Percentiles rank a stretch among this genome's conserved stretches.
phyloP scores from a whole-genome alignment of 1,140 invertebrate species.

The Bicyclus anynana region DNA sequence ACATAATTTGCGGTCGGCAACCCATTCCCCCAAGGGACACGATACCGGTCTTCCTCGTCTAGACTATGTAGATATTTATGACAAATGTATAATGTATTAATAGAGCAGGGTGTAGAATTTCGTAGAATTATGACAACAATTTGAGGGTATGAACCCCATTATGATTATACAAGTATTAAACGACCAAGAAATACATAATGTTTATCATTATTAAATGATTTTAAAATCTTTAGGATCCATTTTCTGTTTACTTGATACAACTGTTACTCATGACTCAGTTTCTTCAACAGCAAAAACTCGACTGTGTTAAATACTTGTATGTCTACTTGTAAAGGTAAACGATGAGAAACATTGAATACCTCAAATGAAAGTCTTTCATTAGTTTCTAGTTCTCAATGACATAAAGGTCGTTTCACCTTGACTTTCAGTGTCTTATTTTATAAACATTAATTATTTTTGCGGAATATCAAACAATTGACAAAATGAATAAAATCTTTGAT shows the following conservation, averaged over 20 bases:
- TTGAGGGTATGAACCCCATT: too few species aligned
- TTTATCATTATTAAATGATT: too few species aligned
- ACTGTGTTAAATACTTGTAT: not conserved
- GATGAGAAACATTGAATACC: not conserved
- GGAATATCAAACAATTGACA: too few species aligned
- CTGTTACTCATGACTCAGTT: not conserved
- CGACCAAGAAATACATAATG: too few species aligned
- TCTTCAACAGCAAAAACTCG: constrained; percentile 1
- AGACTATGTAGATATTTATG: constrained; percentile 44
- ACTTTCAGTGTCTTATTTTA: too few species aligned
- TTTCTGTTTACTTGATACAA: not conserved
- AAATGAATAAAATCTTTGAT: too few species aligned
- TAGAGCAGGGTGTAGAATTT: too few species aligned
- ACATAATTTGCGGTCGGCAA: constrained; percentile 68
- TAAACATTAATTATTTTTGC: too few species aligned
- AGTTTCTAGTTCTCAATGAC: constrained; percentile 10
- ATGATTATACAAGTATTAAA: too few species aligned
- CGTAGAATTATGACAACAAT: too few species aligned
- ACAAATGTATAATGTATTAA: constrained; percentile 12
- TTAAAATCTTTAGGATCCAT: too few species aligned
- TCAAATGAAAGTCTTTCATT: constrained; percentile 12
- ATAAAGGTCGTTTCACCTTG: constrained; percentile 1
- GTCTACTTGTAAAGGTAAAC: not conserved
- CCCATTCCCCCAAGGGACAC: constrained; percentile 49
- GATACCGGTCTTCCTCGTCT: constrained; percentile 49